A percentile compares a stretch with the other conserved stretches of the same genome.
Conservation (phyloP, 2,797 vertebrate species). For the Falco peregrinus region DNA sequence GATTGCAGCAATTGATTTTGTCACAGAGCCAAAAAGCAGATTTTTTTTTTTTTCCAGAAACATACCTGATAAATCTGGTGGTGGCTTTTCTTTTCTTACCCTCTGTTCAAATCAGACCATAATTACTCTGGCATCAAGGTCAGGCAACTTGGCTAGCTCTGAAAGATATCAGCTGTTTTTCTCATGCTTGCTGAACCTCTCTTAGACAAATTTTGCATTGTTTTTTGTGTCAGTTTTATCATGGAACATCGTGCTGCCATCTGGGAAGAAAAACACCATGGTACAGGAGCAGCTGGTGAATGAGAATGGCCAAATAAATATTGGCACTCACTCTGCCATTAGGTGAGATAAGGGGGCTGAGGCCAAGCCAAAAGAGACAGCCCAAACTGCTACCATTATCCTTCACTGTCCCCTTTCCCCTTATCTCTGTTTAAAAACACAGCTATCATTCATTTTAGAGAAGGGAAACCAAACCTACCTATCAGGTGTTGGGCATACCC, state of each 20-base stretch:
- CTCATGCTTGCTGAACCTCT: conserved; percentile 80
- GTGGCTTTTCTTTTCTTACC: conserved; percentile 40
- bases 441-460: conserved; percentile 60
- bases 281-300: conserved; percentile 80
- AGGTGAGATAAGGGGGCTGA: conserved; percentile 79
- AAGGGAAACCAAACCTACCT: conserved; percentile 49
- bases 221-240: conserved; percentile 82
- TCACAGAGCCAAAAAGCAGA: conserved; percentile 38
- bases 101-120: conserved; percentile 74
- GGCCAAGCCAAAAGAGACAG: conserved; percentile 63
- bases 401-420: conserved; percentile 47
- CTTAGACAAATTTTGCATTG: conserved; percentile 82
- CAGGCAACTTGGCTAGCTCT: conserved; percentile 76
- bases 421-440: conserved; percentile 71
- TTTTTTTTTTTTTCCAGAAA: conserved; percentile 50
- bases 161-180: conserved; percentile 81
- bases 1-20: conserved; percentile 63
- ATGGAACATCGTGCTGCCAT: conserved; percentile 80
- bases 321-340: conserved; percentile 76
- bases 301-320: conserved; percentile 81
- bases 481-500: conserved; percentile 36
- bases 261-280: conserved; percentile 80
- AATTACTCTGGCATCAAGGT: conserved; percentile 78
- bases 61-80: conserved; percentile 73
- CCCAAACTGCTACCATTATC: conserved; percentile 57